phyloP scores from a whole-genome alignment of 2,797 vertebrate species.

The Periophthalmus magnuspinnatus region DNA sequence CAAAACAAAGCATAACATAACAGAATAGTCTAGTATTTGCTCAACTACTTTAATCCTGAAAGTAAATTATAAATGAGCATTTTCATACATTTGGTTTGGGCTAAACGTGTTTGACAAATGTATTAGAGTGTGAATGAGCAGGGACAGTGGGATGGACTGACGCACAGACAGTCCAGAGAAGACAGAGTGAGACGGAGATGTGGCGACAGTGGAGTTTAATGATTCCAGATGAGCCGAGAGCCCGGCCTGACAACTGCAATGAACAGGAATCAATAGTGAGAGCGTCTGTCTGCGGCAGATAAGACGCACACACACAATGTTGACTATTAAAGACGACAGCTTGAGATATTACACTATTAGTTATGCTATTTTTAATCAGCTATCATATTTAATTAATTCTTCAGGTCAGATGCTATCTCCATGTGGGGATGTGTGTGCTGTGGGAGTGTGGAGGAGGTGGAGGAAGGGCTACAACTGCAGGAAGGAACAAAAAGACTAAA shows the following conservation, averaged over 20 bases:
- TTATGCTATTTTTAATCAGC: constrained; percentile 99
- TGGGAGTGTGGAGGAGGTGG: neutral
- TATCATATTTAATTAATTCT: constrained; percentile 99
- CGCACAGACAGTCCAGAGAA: constrained; percentile 38
- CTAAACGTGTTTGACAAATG: constrained; percentile 4
- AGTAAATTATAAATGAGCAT: neutral
- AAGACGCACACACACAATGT: constrained; percentile 98
- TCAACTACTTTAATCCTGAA: neutral
- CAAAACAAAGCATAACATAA: too few species aligned
- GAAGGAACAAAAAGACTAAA: constrained; percentile 36
- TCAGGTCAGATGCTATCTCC: constrained; percentile 90
- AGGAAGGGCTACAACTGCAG: constrained; percentile 29
- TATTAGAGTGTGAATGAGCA: neutral
- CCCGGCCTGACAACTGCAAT: constrained; percentile 93
- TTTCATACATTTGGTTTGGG: neutral
- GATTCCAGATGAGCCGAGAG: constrained; percentile 97
- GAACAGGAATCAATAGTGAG: constrained; percentile 99
- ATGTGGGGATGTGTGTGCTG: constrained; percentile 33
- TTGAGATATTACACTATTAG: constrained; percentile 99
- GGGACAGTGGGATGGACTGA: constrained; percentile 7
- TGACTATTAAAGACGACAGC: constrained; percentile 99
- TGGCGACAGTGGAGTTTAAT: constrained; percentile 82
- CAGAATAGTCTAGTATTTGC: neutral
- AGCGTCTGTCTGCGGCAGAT: constrained; percentile 97
- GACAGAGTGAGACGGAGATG: constrained; percentile 14